Evolutionary conservation across 2,888 invertebrate genomes (phyloP).

Genomic region (Laspeyria flexula): DNA sequence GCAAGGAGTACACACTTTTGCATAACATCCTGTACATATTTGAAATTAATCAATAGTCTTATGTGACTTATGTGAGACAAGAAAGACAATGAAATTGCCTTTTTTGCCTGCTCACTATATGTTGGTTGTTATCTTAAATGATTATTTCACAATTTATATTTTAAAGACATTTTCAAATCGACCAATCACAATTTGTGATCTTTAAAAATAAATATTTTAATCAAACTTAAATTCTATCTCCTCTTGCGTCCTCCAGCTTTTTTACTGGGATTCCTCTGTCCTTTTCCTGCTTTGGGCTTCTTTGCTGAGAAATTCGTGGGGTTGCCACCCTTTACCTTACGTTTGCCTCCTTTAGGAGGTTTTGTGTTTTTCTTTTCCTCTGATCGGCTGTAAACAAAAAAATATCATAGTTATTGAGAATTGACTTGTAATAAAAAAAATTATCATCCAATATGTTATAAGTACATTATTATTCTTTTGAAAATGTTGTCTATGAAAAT

Average conservation of each 20-base stretch:
- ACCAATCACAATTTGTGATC: background rate
- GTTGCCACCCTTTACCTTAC: slow-evolving; percentile 68
- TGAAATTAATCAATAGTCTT: too few relatives aligned
- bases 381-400: slow-evolving; percentile 66
- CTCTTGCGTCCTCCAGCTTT: slow-evolving; percentile 90
- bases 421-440: too few relatives aligned
- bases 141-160: too few relatives aligned
- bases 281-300: slow-evolving; percentile 90
- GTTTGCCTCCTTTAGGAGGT: slow-evolving; percentile 62
- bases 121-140: too few relatives aligned
- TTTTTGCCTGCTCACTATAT: too few relatives aligned
- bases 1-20: too few relatives aligned
- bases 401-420: background rate
- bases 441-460: too few relatives aligned
- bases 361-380: slow-evolving; percentile 81
- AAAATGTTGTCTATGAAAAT: too few relatives aligned
- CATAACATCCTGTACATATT: too few relatives aligned
- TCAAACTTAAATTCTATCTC: slow-evolving; percentile 76
- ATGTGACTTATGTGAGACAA: too few relatives aligned
- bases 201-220: background rate
- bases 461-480: too few relatives aligned
- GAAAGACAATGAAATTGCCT: too few relatives aligned
- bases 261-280: slow-evolving; percentile 88
- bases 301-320: slow-evolving; percentile 76
- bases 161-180: background rate